Base-by-base conservation (phyloP, 2,113 vertebrate genomes). In the Strix aluco region DNA sequence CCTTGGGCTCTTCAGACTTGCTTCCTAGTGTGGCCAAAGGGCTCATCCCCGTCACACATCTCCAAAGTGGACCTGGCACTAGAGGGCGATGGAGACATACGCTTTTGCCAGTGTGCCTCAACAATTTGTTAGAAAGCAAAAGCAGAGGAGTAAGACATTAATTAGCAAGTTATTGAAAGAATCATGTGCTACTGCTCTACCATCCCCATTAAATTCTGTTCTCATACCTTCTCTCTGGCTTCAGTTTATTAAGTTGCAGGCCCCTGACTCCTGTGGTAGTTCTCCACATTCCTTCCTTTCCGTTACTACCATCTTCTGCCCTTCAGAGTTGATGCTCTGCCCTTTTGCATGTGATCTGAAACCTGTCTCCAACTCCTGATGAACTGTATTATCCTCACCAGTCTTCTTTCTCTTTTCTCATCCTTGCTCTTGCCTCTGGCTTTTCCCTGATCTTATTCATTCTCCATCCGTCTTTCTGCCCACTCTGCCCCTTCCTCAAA, bases 41-140 rank as follows among this genome's bases (percentile, higher is more conserved):
- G 19, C 46, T 57, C 34, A 15, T 36, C 13, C 55, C 27, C 2
- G 27, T 58, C 1, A 2, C 34, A 0, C 15, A 11, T 34, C n/a
- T 75, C 40, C 55, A 0, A 15, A 17, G 65, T 11, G 67, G 19
- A 30, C 46, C n/a, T n/a, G 96, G 94, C 96, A 51, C 94, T 77
- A 96, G 96, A 85, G 96, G 96, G 96, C 96, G 83, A 63, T 72
- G 89, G 62, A 80, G 40, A 91, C 91, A 61, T 18, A 23, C 52
- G 3, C 70, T 85, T 85, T 2, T 11, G 13, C 10, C 44, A 11
- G 13, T 1, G 5, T 2, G 30, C 2, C 42, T 54, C 51, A 72
- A 38, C n/a, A 19, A 2, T 6, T 61, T 22, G 47, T 36, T 61
- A 36, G 73, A 87, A 63, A 81, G 65, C 40, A 57, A 19, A 82